Base-by-base conservation (phyloP, 2,888 invertebrate genomes). In the Dorcus parallelipipedus region DNA sequence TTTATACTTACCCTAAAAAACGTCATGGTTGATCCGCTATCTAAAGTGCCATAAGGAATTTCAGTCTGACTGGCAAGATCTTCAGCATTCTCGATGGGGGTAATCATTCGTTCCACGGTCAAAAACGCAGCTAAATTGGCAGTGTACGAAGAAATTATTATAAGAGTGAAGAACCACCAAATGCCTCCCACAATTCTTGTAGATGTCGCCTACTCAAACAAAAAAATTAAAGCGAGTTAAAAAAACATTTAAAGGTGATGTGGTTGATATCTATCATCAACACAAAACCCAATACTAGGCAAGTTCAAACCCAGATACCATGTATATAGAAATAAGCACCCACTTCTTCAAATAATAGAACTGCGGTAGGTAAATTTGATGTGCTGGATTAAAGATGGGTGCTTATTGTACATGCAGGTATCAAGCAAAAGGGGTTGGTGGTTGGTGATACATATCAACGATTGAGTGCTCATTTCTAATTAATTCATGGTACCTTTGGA, bases 81-180 rank as follows among this genome's bases (percentile, higher is more conserved):
- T 6, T 96, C 94, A 0, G 96, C 95, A 71, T 90, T 94, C 77
- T 97, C 95, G 59, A 98, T 97, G 0, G 97, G 96, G 40, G 96
- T 89, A 58, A 95, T 93, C 83, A 96, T 96, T 40, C 97, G 81
- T 77, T 98, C 97, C 26, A 99, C 98, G 0, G 98, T 99, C 49
- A 99, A 84, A 78, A 99, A 98, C 1, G 99, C 98, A 0, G 98
- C 98, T 71, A 99, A 81, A 80, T 97, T 97, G 9, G 98, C 98
- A 4, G 98, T 99, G 81, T 98, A 98, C 5, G 98, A 97, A 0
- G 97, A 96, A 62, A 98, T 93, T 76, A 98, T 96, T 76, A 99
- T 98, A 42, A 99, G 84, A 0, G 97, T 98, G 80, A 99, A 99
- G 81, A 99, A 98, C 97, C 98, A 99, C 98, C 98, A 99, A 69